Evolutionary conservation across 2,888 invertebrate species (phyloP).

Genomic region (Seladonia tumulorum): DNA sequence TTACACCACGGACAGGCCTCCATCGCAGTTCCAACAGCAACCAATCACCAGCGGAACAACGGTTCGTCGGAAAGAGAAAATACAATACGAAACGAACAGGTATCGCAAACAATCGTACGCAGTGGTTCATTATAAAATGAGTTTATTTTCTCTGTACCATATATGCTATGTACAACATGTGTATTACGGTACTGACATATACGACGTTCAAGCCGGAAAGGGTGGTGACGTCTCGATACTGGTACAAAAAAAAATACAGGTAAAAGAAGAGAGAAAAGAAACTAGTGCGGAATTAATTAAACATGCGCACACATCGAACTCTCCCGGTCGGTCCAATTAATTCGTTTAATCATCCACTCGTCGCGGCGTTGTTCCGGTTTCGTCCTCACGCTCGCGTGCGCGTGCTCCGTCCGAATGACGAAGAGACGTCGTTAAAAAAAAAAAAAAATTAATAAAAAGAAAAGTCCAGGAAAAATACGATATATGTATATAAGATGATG

Average conservation of each 20-base stretch:
- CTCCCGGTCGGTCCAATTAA: conserved; percentile 70
- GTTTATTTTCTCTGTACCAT: conserved; percentile 84
- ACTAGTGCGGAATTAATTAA: conserved; percentile 56
- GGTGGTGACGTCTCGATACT: conserved; percentile 74
- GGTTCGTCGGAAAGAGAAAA: background rate
- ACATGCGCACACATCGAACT: conserved; percentile 72
- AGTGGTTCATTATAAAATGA: conserved; percentile 83
- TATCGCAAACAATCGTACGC: conserved; percentile 8
- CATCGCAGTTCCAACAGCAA: background rate
- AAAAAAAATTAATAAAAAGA: background rate
- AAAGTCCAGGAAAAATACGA: background rate
- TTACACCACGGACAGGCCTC: background rate
- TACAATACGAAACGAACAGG: background rate
- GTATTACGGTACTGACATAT: conserved; percentile 81
- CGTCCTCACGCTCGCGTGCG: conserved; percentile 7
- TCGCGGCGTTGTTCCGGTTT: conserved; percentile 16
- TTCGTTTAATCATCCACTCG: conserved; percentile 49
- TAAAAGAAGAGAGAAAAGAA: conserved; percentile 34
- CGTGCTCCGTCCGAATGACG: conserved; percentile 18
- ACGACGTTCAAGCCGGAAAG: conserved; percentile 70
- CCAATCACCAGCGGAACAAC: background rate
- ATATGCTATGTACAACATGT: conserved; percentile 83
- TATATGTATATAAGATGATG: conserved; percentile 1
- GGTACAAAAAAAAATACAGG: conserved; percentile 73
- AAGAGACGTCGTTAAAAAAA: conserved; percentile 27